phyloP scores from a whole-genome alignment of 1,140 invertebrate genomes.

The Drosophila chauvacae region DNA sequence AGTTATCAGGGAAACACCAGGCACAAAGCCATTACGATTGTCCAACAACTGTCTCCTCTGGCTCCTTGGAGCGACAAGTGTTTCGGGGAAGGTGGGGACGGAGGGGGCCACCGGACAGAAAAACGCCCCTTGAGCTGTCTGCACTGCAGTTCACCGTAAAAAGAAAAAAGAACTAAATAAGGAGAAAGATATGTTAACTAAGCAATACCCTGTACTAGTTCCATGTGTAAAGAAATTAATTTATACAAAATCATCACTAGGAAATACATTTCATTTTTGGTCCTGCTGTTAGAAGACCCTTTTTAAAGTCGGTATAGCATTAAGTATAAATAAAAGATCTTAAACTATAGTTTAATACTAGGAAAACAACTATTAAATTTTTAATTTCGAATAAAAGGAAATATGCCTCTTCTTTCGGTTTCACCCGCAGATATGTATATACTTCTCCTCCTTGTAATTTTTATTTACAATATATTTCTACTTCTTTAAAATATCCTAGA shows the following conservation, averaged over 20 bases:
- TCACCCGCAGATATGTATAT: neutral
- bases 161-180: neutral
- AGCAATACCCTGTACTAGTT: neutral
- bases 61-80: constrained; percentile 56
- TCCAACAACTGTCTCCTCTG: constrained; percentile 30
- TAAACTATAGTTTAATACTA: neutral
- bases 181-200: neutral
- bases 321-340: neutral
- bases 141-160: constrained; percentile 10
- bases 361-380: neutral
- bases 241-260: neutral
- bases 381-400: neutral
- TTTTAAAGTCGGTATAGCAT: too few species aligned
- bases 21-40: constrained; percentile 64
- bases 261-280: too few species aligned
- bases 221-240: neutral
- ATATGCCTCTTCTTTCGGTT: neutral
- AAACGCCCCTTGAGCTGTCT: constrained; percentile 32
- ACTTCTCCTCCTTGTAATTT: neutral
- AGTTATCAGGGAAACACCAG: constrained; percentile 65
- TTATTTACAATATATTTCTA: neutral
- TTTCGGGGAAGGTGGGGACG: constrained; percentile 32
- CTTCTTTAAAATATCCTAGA: neutral
- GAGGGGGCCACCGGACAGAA: neutral
- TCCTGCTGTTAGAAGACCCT: too few species aligned